Evolutionary conservation across 2,888 invertebrate species (phyloP), one percentile per base, ranked within the genome.

Genomic region (Portevinia maculata): DNA sequence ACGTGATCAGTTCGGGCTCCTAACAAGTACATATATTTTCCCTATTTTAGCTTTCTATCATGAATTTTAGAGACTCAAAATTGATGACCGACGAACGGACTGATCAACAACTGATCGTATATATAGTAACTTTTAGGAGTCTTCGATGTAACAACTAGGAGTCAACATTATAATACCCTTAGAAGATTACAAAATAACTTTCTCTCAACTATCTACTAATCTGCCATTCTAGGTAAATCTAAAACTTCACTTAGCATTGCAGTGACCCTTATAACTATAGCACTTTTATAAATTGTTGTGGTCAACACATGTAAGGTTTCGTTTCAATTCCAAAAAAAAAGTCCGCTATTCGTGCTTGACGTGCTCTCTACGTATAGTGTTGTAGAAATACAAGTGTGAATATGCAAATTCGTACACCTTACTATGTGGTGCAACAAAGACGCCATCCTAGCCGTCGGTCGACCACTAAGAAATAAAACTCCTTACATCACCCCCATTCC

Each of bases 401-500:
- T n/a, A n/a, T 11, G 4, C 0, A 13, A 13, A 6, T 0, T 17
- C 32, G 4, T 30, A 24, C 37, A 24, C 48, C 1, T 32, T 21
- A 24, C 41, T 24, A n/a, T 13, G 8, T 11, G 1, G 55, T 32
- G 15, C 41, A 50, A 0, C 24, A 44, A 17, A 17, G 15, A 37
- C 39, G 15, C 39, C 8, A 32, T 32, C 39, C 34, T n/a, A 64
- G 21, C 55, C 24, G 8, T 17, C 39, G 17, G 8, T n/a, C 30
- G 9, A 15, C 32, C 65, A 13, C 19, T 37, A 24, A 24, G n/a
- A 2, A 19, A 7, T 37, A n/a, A 17, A 37, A 21, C 17, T 21
- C 41, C 50, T 37, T 17, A 4, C 55, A 24, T 39, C 34, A 59
- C 70, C 37, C 24, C 62, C 52, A 59, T 71, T 28, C 44, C 55